phyloP scores from a whole-genome alignment of 2,113 vertebrate genomes.

The Mustela nigripes region DNA sequence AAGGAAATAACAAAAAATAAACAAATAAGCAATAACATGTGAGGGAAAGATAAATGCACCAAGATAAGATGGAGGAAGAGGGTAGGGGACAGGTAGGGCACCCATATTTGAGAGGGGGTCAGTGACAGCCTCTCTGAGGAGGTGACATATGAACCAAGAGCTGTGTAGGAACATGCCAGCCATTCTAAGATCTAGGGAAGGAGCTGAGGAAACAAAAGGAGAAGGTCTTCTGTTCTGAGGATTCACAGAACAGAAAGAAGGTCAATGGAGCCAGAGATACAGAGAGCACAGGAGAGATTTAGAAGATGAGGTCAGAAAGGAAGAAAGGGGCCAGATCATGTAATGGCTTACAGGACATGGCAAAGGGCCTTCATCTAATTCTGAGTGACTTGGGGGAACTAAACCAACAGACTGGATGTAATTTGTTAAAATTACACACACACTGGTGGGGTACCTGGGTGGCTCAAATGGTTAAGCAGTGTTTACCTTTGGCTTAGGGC shows the following conservation, averaged over 20 bases:
- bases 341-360: background rate
- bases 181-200: background rate
- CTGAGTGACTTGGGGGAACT: background rate
- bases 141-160: background rate
- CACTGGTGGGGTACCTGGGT: too few species aligned
- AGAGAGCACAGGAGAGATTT: background rate
- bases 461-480: too few species aligned
- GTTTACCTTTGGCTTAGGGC: too few species aligned
- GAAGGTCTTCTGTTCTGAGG: background rate
- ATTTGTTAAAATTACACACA: background rate
- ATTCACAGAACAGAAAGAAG: background rate
- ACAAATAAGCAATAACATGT: background rate
- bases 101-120: background rate
- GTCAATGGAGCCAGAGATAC: background rate
- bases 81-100: background rate
- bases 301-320: background rate
- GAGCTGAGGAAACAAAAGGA: background rate
- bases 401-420: background rate
- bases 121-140: background rate
- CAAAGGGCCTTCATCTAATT: slow-evolving; percentile 6
- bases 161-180: background rate
- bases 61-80: background rate
- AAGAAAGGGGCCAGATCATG: background rate
- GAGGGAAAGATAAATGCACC: background rate
- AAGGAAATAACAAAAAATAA: background rate